Evolutionary conservation across 37 sponge, comb jelly and placozoan species (phyloP).

Genomic region (Diacarnus erythraeanus): DNA sequence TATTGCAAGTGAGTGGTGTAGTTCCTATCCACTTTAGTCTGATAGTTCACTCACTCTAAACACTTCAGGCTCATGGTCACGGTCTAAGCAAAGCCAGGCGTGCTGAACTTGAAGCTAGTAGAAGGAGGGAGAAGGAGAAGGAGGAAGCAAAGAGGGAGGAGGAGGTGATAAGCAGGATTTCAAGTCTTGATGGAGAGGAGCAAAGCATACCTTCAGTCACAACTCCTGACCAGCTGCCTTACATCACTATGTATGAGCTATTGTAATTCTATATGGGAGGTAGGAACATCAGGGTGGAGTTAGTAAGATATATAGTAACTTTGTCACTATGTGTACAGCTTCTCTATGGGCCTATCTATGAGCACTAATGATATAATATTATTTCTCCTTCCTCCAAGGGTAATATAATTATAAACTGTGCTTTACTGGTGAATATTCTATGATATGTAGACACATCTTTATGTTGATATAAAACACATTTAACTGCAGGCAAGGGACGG

Average conservation of each 20-base stretch:
- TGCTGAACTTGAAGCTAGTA: slow-evolving; percentile 9
- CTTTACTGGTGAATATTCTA: no score
- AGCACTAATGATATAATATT: no score
- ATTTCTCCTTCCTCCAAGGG: no score
- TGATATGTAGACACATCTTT: no score
- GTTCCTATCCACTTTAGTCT: neutral
- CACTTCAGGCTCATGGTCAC: slow-evolving; percentile 57
- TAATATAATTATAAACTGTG: no score
- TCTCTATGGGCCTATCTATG: no score
- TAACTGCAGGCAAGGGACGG: no score
- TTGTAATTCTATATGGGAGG: neutral
- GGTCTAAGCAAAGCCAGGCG: slow-evolving; percentile 49
- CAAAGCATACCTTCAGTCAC: slow-evolving; percentile 44
- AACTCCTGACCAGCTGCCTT: slow-evolving; percentile 27
- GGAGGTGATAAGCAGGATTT: no score
- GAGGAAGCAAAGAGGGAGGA: neutral
- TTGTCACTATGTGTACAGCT: neutral
- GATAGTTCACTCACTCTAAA: no score
- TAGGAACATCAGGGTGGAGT: neutral
- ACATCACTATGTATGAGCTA: neutral
- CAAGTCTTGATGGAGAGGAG: neutral
- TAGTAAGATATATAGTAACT: neutral
- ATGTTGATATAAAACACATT: no score
- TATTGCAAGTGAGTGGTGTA: slow-evolving; percentile 45
- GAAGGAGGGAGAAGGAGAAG: slow-evolving; percentile 20